Evolutionary conservation across 2,797 vertebrate species (phyloP).

Genomic region (Dicrostonyx torquatus): DNA sequence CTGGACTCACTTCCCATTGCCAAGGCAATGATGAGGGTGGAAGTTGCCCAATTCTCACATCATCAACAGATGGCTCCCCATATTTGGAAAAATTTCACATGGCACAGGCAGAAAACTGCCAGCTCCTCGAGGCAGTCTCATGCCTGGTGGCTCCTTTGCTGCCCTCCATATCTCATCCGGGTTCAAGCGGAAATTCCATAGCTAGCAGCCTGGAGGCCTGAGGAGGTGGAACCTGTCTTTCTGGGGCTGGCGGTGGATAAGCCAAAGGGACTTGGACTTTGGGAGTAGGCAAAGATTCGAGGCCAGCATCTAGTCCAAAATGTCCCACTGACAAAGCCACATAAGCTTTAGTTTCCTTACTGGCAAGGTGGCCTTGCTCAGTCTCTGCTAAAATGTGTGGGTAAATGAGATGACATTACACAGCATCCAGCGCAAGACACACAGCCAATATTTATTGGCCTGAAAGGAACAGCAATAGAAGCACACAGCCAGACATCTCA

Average conservation of each 20-base stretch:
- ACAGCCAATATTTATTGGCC: neutral
- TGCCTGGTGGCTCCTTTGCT: neutral
- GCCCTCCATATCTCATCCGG: neutral
- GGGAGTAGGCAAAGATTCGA: neutral
- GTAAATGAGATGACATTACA: neutral
- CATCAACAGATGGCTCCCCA: constrained; percentile 72
- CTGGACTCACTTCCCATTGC: constrained; percentile 71
- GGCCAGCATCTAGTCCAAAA: neutral
- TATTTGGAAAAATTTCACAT: constrained; percentile 63
- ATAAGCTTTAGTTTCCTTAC: neutral
- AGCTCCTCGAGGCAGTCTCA: neutral
- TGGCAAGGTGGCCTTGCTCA: neutral
- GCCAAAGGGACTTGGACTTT: neutral
- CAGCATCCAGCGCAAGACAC: neutral
- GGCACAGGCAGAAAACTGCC: constrained; percentile 51
- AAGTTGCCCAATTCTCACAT: constrained; percentile 74
- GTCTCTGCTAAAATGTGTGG: neutral
- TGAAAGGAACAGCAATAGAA: neutral
- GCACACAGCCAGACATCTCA: neutral
- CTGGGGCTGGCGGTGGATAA: neutral
- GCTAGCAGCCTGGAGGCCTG: neutral
- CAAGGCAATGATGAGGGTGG: constrained; percentile 67
- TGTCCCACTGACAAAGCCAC: neutral
- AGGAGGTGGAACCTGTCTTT: neutral
- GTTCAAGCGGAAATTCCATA: neutral